A percentile compares a stretch with the other conserved stretches of the same genome.
phyloP scores from a whole-genome alignment of 37 sponge, comb jelly and placozoan species.

The Hormiphora californensis region DNA sequence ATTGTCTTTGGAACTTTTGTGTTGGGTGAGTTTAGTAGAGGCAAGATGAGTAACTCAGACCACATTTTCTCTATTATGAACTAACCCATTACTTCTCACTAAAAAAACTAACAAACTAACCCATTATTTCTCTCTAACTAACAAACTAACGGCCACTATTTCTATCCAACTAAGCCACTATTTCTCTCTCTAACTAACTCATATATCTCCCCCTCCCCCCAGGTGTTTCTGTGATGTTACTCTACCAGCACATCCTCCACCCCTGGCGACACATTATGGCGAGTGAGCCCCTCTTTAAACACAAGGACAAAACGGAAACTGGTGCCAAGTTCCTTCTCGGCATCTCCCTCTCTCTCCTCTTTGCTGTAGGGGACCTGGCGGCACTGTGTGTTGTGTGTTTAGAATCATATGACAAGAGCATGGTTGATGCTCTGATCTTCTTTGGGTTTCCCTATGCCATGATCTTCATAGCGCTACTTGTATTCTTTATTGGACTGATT shows the following conservation, averaged over 20 bases:
- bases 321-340: background rate
- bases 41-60: too few relatives aligned
- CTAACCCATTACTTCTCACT: too few relatives aligned
- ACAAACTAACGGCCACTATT: background rate
- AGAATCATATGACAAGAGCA: background rate
- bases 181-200: background rate
- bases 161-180: background rate
- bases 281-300: background rate
- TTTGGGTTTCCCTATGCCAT: background rate
- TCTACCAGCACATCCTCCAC: background rate
- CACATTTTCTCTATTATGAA: too few relatives aligned
- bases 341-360: background rate
- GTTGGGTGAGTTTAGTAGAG: background rate
- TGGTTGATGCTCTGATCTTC: background rate
- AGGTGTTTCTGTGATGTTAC: background rate
- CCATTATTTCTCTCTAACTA: background rate
- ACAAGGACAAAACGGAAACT: background rate
- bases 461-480: background rate
- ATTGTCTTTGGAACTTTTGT: background rate
- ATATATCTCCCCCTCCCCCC: background rate
- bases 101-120: too few relatives aligned
- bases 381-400: background rate
- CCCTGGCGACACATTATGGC: conserved; percentile 20
- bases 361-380: background rate
- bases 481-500: background rate